Evolutionary conservation across 2,113 vertebrate genomes (phyloP).

Genomic region (Arothron firmamentum): DNA sequence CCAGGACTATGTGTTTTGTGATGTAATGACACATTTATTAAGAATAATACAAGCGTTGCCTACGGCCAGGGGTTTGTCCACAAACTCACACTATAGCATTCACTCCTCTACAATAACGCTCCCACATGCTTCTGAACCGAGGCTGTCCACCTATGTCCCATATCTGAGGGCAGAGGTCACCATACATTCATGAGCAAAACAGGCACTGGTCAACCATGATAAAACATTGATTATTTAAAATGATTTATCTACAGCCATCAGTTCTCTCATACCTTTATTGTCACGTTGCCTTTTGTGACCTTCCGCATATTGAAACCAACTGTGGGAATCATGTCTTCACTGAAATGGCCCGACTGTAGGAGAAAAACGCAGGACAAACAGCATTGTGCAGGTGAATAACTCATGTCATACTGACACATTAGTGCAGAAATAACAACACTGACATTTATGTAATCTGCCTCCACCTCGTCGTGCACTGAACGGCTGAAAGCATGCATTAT

Average conservation of each 20-base stretch:
- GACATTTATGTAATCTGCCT: no score
- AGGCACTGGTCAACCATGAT: not conserved
- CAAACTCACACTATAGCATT: conserved; percentile 96
- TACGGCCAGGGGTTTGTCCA: not conserved
- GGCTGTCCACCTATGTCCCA: conserved; percentile 99
- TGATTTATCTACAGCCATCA: not conserved
- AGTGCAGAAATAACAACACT: no score
- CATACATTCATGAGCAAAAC: not conserved
- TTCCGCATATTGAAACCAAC: conserved; percentile 90
- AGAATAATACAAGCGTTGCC: not conserved
- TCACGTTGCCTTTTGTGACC: conserved; percentile 80
- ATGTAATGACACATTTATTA: not conserved
- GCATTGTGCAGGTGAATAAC: not conserved
- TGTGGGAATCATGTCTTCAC: conserved; percentile 88
- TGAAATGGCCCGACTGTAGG: conserved; percentile 81
- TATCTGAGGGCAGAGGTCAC: conserved; percentile 75
- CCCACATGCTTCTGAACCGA: conserved; percentile 99
- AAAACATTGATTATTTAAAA: not conserved
- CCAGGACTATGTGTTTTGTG: not conserved
- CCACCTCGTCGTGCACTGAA: no score
- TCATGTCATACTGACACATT: not conserved
- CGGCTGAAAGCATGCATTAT: no score
- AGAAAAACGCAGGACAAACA: conserved; percentile 10
- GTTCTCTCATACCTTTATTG: conserved; percentile 72
- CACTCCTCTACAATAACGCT: conserved; percentile 95